Evolutionary conservation across 1,140 invertebrate genomes (phyloP).

Genomic region (Coenobita brevimanus): DNA sequence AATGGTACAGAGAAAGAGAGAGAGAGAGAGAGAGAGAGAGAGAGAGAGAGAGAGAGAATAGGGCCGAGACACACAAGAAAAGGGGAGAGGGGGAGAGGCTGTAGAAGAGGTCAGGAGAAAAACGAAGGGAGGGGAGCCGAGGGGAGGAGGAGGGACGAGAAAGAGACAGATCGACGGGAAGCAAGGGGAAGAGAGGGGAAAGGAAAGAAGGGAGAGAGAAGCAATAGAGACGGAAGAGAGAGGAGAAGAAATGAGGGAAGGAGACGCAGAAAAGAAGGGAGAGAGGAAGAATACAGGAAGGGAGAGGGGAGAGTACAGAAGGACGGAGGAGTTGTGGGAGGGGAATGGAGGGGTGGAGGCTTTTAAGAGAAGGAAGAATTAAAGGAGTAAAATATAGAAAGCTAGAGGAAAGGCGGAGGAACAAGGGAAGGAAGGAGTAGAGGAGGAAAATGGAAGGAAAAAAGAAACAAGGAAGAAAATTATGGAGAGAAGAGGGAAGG

Average conservation of each 20-base stretch:
- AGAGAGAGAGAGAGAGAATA: neutral
- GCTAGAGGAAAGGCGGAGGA: neutral
- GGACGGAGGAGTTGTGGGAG: neutral
- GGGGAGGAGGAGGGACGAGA: too few species aligned
- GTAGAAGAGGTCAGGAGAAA: neutral
- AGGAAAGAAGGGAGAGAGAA: neutral
- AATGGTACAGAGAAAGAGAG: neutral
- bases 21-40: neutral
- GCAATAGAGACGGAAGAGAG: neutral
- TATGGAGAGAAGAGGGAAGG: neutral
- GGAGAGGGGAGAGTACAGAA: neutral
- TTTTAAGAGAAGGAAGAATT: neutral
- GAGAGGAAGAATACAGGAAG: constrained; percentile 9
- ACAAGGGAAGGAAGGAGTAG: neutral
- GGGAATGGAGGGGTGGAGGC: neutral
- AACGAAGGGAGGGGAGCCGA: too few species aligned
- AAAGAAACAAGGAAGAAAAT: neutral
- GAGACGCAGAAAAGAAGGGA: neutral
- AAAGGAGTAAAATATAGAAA: constrained; percentile 13
- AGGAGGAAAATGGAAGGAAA: neutral
- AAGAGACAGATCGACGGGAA: too few species aligned
- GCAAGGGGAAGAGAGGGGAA: too few species aligned
- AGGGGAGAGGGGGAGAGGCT: neutral
- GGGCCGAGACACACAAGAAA: constrained; percentile 2
- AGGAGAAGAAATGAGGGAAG: neutral